Percentiles rank a stretch among this genome's conserved stretches.
phyloP scores from a whole-genome alignment of 2,113 vertebrate species.

The Epinephelus cyanopodus region DNA sequence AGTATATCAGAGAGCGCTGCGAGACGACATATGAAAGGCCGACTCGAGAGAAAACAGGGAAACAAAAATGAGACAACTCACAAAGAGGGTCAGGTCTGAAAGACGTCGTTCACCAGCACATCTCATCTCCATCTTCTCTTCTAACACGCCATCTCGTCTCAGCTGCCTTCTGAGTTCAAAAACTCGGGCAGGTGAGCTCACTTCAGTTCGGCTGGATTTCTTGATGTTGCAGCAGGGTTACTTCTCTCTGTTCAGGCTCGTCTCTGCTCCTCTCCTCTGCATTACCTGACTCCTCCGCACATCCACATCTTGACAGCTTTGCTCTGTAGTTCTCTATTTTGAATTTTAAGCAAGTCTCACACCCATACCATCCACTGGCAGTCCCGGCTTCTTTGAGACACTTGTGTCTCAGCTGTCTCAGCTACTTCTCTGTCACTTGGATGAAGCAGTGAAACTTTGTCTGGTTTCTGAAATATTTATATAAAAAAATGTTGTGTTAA shows the following conservation, averaged over 20 bases:
- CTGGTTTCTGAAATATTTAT: background rate
- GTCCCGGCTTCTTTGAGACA: slow-evolving; percentile 25
- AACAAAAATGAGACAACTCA: slow-evolving; percentile 11
- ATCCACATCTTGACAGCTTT: slow-evolving; percentile 44
- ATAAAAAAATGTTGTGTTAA: background rate
- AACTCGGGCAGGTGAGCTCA: slow-evolving; percentile 31
- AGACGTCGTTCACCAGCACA: background rate
- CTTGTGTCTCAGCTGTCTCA: slow-evolving; percentile 11
- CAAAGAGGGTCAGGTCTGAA: background rate
- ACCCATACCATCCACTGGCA: background rate
- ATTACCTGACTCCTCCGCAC: slow-evolving; percentile 56
- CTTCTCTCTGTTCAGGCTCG: slow-evolving; percentile 20
- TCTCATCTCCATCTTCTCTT: background rate
- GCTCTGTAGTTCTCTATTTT: slow-evolving; percentile 48
- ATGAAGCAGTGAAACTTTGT: slow-evolving; percentile 10
- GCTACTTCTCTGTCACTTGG: slow-evolving; percentile 1
- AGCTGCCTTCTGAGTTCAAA: slow-evolving; percentile 18
- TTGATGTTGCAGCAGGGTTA: slow-evolving; percentile 51
- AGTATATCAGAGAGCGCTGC: background rate
- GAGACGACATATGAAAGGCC: background rate
- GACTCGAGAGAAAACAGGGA: background rate
- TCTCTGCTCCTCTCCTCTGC: slow-evolving; percentile 25
- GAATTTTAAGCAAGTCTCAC: slow-evolving; percentile 53
- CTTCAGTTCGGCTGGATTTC: slow-evolving; percentile 47
- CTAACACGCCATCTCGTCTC: background rate